These are phyloP conservation scores for Melanotaenia nigrans DNA, from an alignment of 2,797 vertebrate species.

Conservation along the genomic window DNA sequence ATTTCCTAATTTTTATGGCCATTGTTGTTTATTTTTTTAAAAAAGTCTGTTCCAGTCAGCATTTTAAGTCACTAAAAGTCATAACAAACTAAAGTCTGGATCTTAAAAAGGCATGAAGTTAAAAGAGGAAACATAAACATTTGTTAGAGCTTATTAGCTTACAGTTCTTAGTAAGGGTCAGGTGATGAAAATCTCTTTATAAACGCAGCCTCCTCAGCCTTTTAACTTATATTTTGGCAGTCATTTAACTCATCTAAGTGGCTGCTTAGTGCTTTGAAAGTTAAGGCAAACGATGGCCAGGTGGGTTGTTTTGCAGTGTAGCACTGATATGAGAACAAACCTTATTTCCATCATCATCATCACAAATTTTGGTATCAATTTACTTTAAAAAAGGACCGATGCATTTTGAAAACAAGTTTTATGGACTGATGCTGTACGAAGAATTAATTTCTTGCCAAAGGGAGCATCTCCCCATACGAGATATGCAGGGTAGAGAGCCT, in stretches of 20 bases:
- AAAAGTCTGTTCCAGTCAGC: neutral
- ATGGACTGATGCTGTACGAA: neutral
- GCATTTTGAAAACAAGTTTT: neutral
- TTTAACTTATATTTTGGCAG: neutral
- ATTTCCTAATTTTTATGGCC: neutral
- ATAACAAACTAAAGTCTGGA: neutral
- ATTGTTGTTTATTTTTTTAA: neutral
- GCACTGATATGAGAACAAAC: neutral
- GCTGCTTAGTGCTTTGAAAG: neutral
- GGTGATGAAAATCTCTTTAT: neutral
- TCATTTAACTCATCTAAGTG: neutral
- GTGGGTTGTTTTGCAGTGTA: too few relatives aligned
- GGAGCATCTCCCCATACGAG: too few relatives aligned
- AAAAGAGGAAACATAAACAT: too few relatives aligned
- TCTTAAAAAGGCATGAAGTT: too few relatives aligned
- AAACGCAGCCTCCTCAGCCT: neutral
- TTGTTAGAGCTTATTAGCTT: neutral
- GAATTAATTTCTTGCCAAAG: too few relatives aligned
- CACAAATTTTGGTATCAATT: neutral
- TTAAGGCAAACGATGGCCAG: neutral
- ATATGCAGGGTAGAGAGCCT: neutral
- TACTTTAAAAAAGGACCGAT: neutral
- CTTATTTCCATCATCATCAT: neutral
- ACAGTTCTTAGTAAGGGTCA: neutral
- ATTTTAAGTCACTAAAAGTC: neutral